These are phyloP conservation scores for Eurytoma adleriae DNA, from an alignment of 2,888 invertebrate genomes.

Conservation along the genomic window DNA sequence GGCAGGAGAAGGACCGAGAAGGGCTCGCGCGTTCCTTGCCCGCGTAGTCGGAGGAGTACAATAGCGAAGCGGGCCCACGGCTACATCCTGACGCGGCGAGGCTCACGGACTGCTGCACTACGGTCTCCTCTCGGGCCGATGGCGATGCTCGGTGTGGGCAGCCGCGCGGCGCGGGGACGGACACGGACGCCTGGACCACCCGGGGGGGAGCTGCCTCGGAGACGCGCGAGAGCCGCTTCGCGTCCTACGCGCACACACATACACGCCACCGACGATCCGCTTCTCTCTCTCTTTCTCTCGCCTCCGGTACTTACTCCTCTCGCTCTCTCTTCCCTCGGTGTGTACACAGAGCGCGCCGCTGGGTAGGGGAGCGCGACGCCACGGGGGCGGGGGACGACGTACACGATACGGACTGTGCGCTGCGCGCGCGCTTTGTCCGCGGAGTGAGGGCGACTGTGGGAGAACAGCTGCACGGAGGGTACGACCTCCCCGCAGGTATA, in stretches of 20 bases:
- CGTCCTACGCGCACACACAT: neutral
- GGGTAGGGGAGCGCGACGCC: neutral
- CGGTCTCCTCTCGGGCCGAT: too few species aligned
- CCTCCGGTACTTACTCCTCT: neutral
- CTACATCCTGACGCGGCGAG: neutral
- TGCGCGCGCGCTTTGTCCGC: neutral
- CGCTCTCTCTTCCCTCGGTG: neutral
- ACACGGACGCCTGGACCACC: neutral
- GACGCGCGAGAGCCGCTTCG: neutral
- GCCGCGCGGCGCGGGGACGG: neutral
- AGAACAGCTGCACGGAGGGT: constrained; percentile 8
- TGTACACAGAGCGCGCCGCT: neutral
- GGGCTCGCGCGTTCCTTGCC: neutral
- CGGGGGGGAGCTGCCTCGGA: neutral
- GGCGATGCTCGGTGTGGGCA: too few species aligned
- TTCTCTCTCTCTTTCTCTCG: neutral
- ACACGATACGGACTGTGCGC: neutral
- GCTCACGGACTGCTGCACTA: too few species aligned
- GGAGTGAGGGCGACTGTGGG: neutral
- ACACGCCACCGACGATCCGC: too few species aligned
- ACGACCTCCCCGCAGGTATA: constrained; percentile 9
- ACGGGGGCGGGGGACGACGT: neutral
- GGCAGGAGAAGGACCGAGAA: neutral
- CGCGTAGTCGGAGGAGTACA: neutral
- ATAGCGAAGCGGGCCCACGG: neutral